Conservation (phyloP, 2,888 invertebrate genomes). For the Syrphus vitripennis region DNA sequence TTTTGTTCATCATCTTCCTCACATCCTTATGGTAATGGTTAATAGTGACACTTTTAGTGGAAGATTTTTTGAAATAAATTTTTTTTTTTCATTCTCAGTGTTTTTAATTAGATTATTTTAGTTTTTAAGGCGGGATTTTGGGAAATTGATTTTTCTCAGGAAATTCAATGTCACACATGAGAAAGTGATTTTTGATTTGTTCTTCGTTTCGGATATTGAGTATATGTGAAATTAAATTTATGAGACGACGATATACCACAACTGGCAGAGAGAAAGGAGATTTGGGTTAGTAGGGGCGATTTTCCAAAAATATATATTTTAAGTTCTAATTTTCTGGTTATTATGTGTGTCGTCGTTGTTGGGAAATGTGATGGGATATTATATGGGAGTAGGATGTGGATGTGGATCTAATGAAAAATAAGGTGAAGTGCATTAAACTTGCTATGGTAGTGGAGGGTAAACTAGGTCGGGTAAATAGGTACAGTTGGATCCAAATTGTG, state of each 20-base stretch:
- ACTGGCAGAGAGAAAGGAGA: conserved; percentile 30
- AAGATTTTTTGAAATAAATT: conserved; percentile 47
- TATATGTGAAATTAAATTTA: conserved; percentile 51
- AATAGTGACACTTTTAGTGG: conserved; percentile 69
- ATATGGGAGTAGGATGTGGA: background rate
- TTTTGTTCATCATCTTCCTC: conserved; percentile 36
- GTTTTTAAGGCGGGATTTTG: conserved; percentile 50
- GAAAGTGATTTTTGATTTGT: conserved; percentile 4
- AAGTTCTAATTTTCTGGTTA: background rate
- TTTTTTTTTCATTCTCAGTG: background rate
- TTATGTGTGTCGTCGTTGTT: background rate
- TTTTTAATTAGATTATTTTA: conserved; percentile 38
- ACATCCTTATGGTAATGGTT: conserved; percentile 67
- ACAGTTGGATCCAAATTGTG: background rate
- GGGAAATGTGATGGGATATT: background rate
- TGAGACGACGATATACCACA: conserved; percentile 29
- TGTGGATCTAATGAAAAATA: conserved; percentile 4
- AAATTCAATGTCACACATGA: conserved; percentile 61
- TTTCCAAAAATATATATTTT: conserved; percentile 1
- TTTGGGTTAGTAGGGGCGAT: conserved; percentile 66
- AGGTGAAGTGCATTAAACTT: conserved; percentile 1
- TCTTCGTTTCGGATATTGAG: background rate
- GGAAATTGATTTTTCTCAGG: conserved; percentile 66
- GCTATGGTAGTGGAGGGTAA: background rate
- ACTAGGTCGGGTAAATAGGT: background rate